Evolutionary conservation across 2,888 invertebrate species (phyloP), one percentile per base, ranked within the genome.

Genomic region (Cosmopolites sordidus): DNA sequence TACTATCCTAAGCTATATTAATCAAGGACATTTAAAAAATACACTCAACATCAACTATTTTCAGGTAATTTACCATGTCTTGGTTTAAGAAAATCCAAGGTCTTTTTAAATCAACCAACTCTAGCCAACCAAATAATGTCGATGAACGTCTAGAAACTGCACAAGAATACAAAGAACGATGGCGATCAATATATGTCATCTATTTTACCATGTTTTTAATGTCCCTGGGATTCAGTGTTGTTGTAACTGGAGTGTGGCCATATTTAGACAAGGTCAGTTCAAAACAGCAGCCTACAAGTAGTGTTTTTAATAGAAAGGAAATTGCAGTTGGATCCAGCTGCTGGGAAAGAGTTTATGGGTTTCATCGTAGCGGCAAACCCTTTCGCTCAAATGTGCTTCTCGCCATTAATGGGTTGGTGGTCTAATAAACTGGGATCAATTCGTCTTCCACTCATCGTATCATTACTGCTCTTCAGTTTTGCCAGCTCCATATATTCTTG

Each of bases 161-260:
- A 39, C 74, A 75, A 54, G 83, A 90, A 69, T 82, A 82, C 62
- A 78, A 77, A 62, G 79, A 83, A 69, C 79, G 92, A 75, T 88
- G 87, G 86, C 80, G 82, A 60, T 91, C 91, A 59, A 79, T 92
- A 58, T 83, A 87, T 66, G 79, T 88, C 39, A 87, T 92, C 67
- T 91, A 92, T 75, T 90, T 90, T 73, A 91, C 91, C 49, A 90
- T 91, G 86, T 92, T 92, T 75, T 80, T 91, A 60, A 91, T 92
- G 83, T 89, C 90, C 0, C 76, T 92, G 44, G 92, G 90, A 17
- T 92, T 92, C 74, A 91, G 91, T 71, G 89, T 92, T 62, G 85
- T 89, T 61, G 78, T 92, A 40, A 91, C 92, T 0, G 91, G 91
- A 50, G 87, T 92, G 42, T 92, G 89, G 89, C 92, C 92, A 1